Conservation (phyloP, 2,113 vertebrate species). For the Manacus vitellinus region DNA sequence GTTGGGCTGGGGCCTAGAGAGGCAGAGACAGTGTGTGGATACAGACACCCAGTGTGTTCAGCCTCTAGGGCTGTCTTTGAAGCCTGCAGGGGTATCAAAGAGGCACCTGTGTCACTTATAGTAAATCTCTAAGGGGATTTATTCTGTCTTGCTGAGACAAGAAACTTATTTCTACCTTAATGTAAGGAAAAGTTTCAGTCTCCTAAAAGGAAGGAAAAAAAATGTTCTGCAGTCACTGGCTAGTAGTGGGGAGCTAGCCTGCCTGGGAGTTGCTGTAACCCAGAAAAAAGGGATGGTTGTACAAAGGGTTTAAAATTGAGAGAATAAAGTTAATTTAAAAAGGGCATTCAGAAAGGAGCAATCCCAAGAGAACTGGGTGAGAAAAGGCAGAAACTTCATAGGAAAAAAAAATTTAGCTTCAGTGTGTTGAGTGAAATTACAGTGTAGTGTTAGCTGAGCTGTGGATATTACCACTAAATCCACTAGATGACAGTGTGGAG, state of each 20-base stretch:
- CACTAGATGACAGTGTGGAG: conserved; percentile 64
- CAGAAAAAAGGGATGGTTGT: not conserved
- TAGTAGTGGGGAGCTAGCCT: not conserved
- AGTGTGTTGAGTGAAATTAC: not conserved
- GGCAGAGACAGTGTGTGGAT: not conserved
- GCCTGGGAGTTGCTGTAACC: not conserved
- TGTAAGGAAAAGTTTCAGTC: not conserved
- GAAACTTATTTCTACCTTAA: not conserved
- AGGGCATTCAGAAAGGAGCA: not conserved
- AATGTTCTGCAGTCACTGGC: not conserved
- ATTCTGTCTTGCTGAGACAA: not conserved
- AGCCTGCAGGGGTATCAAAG: not conserved
- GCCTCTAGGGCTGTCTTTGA: not conserved
- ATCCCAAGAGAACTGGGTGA: not conserved
- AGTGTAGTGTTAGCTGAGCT: not conserved
- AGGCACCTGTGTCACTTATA: not conserved
- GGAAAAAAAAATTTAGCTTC: not conserved
- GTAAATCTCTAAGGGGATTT: not conserved
- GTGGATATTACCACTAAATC: not conserved
- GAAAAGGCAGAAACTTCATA: not conserved
- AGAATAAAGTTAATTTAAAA: not conserved
- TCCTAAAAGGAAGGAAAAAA: not conserved
- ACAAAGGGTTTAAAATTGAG: not conserved
- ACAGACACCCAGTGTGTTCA: accelerated
- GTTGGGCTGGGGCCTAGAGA: not conserved